A percentile compares a stretch with the other conserved stretches of the same genome.
Evolutionary conservation across 2,113 vertebrate species (phyloP).

Genomic region (Prietella phreatophila): DNA sequence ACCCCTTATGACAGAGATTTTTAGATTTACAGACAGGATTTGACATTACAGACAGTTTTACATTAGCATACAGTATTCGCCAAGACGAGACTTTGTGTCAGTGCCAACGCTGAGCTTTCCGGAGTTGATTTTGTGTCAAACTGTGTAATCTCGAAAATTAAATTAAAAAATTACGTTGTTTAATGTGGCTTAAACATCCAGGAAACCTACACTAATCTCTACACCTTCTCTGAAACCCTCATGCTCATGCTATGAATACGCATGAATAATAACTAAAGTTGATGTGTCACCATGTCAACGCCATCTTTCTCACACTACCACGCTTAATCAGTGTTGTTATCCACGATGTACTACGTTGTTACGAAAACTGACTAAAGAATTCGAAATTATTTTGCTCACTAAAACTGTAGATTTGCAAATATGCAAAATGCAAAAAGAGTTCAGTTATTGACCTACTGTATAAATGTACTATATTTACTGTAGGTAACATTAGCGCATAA

Average conservation of each 20-base stretch:
- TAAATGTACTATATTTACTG: not conserved
- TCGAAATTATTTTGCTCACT: not conserved
- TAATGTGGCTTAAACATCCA: not conserved
- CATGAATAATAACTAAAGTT: not conserved
- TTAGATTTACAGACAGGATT: not conserved
- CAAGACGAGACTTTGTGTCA: not conserved
- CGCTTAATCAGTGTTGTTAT: not conserved
- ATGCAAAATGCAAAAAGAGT: not conserved
- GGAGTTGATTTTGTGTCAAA: not conserved
- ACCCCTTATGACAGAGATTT: not conserved
- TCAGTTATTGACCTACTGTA: not conserved
- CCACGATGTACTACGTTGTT: not conserved
- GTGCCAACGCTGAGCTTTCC: not conserved
- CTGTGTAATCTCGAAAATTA: not conserved
- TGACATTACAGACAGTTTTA: not conserved
- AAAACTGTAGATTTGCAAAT: not conserved
- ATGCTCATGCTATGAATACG: not conserved
- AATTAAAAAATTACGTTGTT: not conserved
- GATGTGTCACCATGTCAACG: not conserved
- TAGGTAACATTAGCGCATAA: not conserved
- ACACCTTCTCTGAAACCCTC: not conserved
- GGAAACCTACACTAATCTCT: not conserved
- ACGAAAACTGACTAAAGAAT: no score
- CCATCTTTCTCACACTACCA: not conserved
- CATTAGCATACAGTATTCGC: not conserved